A percentile compares a stretch with the other conserved stretches of the same genome.
These are phyloP conservation scores for Casuarius casuarius DNA, from an alignment of 2,113 vertebrate species.

Conservation along the genomic window DNA sequence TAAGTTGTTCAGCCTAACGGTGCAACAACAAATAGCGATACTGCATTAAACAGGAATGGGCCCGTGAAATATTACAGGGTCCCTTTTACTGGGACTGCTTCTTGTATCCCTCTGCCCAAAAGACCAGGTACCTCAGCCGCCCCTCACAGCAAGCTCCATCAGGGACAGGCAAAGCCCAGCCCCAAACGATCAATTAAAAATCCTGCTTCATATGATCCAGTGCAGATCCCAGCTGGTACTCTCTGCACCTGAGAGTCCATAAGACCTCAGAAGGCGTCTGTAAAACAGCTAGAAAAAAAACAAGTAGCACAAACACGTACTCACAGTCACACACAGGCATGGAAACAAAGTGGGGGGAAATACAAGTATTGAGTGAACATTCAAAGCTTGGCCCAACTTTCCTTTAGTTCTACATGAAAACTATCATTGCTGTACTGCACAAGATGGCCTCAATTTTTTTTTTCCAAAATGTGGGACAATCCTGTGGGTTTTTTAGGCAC, in stretches of 20 bases:
- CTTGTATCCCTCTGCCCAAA: neutral
- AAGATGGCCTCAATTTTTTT: neutral
- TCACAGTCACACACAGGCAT: neutral
- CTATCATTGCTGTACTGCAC: neutral
- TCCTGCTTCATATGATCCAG: neutral
- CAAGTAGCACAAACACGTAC: rapidly evolving
- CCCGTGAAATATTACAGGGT: neutral
- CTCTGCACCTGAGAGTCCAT: rapidly evolving
- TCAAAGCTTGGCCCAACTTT: neutral
- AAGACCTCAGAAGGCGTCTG: neutral
- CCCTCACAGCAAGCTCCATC: neutral
- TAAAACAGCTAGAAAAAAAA: neutral
- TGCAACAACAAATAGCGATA: neutral
- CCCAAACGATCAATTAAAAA: neutral
- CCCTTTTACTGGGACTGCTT: neutral
- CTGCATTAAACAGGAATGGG: neutral
- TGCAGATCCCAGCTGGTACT: neutral
- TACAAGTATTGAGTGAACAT: neutral
- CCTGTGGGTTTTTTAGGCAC: neutral
- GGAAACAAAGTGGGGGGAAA: neutral
- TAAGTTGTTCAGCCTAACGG: neutral
- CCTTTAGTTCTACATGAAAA: neutral
- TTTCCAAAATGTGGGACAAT: neutral
- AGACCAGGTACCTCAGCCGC: neutral
- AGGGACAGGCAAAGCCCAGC: neutral